Conservation (phyloP, 2,888 invertebrate genomes). For the Rutpela maculata region DNA sequence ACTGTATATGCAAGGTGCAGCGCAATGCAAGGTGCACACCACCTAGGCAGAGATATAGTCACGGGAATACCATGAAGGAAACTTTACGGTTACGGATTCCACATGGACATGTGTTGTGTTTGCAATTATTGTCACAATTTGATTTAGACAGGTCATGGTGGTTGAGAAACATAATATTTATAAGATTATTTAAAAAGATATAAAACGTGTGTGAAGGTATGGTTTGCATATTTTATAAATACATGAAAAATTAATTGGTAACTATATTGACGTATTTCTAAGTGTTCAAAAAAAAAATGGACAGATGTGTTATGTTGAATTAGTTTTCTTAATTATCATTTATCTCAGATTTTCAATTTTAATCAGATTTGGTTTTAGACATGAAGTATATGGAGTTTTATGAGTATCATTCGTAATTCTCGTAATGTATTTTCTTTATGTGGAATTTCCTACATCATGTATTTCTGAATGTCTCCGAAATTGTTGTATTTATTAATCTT, state of each 20-base stretch:
- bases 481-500: too few species aligned
- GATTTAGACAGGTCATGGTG: conserved; percentile 24
- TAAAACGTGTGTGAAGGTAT: background rate
- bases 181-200: conserved; percentile 5
- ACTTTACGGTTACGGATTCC: conserved; percentile 29
- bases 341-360: too few species aligned
- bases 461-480: too few species aligned
- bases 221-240: background rate
- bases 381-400: too few species aligned
- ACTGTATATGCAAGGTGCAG: conserved; percentile 30
- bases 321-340: too few species aligned
- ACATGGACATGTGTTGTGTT: conserved; percentile 27
- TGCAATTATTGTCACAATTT: conserved; percentile 27
- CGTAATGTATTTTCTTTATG: too few species aligned
- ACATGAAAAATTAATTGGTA: too few species aligned
- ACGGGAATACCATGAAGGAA: conserved; percentile 9
- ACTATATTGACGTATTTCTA: too few species aligned
- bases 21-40: conserved; percentile 20
- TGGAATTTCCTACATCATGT: too few species aligned
- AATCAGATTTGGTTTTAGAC: too few species aligned
- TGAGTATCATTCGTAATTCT: too few species aligned
- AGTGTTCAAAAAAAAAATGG: background rate
- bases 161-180: background rate
- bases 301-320: too few species aligned
- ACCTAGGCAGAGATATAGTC: conserved; percentile 11